Conservation (phyloP, 2,888 invertebrate species). For the Cephonodes hylas region DNA sequence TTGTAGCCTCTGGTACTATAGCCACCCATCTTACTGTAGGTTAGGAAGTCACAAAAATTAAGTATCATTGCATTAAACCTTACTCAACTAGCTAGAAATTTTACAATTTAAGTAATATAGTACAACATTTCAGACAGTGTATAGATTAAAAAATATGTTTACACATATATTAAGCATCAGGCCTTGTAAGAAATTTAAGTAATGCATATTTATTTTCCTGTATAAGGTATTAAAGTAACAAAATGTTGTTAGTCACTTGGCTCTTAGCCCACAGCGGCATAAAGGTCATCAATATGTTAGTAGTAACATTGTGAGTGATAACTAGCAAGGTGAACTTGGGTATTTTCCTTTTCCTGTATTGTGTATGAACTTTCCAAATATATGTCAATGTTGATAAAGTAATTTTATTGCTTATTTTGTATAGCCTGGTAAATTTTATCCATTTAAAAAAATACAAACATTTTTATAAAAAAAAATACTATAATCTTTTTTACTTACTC, state of each 20-base stretch:
- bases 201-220: no score
- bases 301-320: not conserved
- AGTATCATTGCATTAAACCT: no score
- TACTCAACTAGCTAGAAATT: no score
- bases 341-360: not conserved
- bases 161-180: not conserved
- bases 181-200: no score
- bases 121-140: not conserved
- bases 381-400: not conserved
- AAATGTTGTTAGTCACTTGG: not conserved
- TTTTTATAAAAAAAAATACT: no score
- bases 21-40: no score
- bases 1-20: not conserved
- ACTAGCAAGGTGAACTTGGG: not conserved
- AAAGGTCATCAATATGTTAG: not conserved
- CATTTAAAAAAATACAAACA: no score
- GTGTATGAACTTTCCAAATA: not conserved
- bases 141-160: not conserved
- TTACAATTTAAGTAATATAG: no score
- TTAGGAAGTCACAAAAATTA: no score
- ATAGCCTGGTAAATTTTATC: no score
- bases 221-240: not conserved
- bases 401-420: not conserved
- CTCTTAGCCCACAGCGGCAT: not conserved
- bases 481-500: no score